A percentile compares a stretch with the other conserved stretches of the same genome.
Conservation (phyloP, 1,140 invertebrate genomes). For the Drosophila persimilis region DNA sequence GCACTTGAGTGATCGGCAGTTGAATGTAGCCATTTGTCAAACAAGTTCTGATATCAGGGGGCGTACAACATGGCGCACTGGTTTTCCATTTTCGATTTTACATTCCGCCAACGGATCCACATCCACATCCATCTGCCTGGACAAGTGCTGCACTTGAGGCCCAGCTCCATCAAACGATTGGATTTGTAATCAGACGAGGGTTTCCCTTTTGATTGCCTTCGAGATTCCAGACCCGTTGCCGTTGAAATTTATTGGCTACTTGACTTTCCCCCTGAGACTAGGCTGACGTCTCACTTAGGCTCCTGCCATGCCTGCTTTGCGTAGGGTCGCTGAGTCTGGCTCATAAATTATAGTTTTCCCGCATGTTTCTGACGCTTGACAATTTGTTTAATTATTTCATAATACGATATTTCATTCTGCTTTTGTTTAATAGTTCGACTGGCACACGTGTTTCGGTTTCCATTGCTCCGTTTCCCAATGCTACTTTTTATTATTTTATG, state of each 20-base stretch:
- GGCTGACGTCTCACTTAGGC: slow-evolving; percentile 38
- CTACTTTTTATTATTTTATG: slow-evolving; percentile 39
- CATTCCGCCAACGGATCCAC: slow-evolving; percentile 28
- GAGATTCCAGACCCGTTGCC: slow-evolving; percentile 65
- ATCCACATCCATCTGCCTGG: slow-evolving; percentile 8
- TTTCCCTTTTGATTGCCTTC: slow-evolving; percentile 42
- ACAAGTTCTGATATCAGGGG: slow-evolving; percentile 33
- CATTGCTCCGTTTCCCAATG: slow-evolving; percentile 19
- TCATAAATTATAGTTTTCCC: slow-evolving; percentile 40
- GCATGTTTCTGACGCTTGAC: slow-evolving; percentile 45
- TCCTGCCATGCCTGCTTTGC: slow-evolving; percentile 3
- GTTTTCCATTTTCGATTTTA: slow-evolving; percentile 53
- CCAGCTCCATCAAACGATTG: slow-evolving; percentile 28
- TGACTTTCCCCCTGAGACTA: slow-evolving; percentile 35
- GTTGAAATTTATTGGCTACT: slow-evolving; percentile 67
- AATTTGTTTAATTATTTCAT: slow-evolving; percentile 52
- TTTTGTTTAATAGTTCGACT: slow-evolving; percentile 29
- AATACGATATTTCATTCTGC: slow-evolving; percentile 29
- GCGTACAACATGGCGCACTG: slow-evolving; percentile 42
- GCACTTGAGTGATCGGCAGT: slow-evolving; percentile 56
- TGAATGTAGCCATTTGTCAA: slow-evolving; percentile 59
- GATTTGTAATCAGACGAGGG: slow-evolving; percentile 61
- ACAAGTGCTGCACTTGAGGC: slow-evolving; percentile 65
- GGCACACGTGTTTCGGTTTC: slow-evolving; percentile 46
- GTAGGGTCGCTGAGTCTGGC: slow-evolving; percentile 10